Evolutionary conservation across 2,797 vertebrate species (phyloP).

Genomic region (Eospalax fontanierii): DNA sequence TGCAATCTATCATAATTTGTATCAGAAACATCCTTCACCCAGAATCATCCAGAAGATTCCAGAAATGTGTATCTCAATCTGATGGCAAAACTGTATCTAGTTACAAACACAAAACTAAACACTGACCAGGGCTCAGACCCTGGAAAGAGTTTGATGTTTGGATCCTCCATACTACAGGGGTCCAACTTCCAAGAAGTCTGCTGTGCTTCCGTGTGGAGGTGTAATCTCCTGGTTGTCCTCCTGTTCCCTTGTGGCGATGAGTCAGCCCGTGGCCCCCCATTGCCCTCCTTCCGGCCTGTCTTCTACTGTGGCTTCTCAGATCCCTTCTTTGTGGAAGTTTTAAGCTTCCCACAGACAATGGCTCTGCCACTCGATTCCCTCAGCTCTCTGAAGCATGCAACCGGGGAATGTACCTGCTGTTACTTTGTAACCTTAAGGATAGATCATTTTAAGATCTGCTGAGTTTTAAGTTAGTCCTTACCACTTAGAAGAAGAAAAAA

Average conservation of each 20-base stretch:
- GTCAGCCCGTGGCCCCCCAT: neutral
- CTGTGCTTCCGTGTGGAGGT: neutral
- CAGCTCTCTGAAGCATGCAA: neutral
- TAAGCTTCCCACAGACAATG: neutral
- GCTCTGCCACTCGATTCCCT: neutral
- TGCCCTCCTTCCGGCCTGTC: neutral
- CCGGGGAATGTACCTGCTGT: neutral
- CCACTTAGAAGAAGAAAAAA: neutral
- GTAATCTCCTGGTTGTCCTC: neutral
- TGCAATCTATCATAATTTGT: neutral
- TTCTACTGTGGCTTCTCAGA: neutral
- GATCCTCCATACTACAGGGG: neutral
- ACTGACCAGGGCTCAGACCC: neutral
- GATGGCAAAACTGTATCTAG: neutral
- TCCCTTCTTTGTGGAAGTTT: neutral
- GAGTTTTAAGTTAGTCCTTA: conserved; percentile 56
- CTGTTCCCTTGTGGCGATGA: neutral
- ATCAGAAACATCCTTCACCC: conserved; percentile 8
- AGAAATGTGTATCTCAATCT: neutral
- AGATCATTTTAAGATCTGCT: neutral
- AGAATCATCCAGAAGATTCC: conserved; percentile 14
- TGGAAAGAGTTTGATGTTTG: neutral
- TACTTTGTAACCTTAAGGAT: neutral
- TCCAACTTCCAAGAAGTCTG: neutral
- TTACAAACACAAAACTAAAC: conserved; percentile 21